Conservation (phyloP, 1,140 invertebrate species). For the Radopholus similis region DNA sequence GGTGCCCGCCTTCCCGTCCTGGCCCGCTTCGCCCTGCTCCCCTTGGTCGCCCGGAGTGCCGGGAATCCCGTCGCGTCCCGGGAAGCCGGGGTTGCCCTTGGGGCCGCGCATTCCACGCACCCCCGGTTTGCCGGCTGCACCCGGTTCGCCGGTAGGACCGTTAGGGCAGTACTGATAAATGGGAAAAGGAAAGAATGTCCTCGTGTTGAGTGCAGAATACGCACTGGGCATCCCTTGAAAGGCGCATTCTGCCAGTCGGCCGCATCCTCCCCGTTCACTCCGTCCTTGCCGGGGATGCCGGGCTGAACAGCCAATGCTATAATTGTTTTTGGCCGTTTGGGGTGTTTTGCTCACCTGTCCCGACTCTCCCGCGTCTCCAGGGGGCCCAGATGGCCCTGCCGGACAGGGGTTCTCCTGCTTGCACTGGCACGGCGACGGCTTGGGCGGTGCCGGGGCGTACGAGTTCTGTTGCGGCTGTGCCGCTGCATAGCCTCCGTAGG, state of each 20-base stretch:
- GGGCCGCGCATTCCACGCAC: constrained; percentile 26
- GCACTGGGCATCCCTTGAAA: constrained; percentile 31
- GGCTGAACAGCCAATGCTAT: constrained; percentile 10
- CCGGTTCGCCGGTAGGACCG: constrained; percentile 29
- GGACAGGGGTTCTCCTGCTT: constrained; percentile 3
- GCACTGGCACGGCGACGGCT: background rate
- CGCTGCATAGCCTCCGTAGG: constrained; percentile 50
- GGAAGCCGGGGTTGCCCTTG: constrained; percentile 31
- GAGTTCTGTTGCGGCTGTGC: background rate
- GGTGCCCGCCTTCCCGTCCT: constrained; percentile 28
- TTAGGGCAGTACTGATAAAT: constrained; percentile 25
- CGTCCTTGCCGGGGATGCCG: constrained; percentile 31
- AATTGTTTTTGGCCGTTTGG: too few relatives aligned
- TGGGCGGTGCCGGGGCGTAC: background rate
- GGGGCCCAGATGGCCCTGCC: background rate
- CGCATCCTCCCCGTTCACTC: constrained; percentile 29
- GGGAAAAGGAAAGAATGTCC: background rate
- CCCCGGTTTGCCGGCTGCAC: constrained; percentile 30
- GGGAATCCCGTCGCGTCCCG: constrained; percentile 35
- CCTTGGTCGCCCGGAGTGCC: constrained; percentile 28
- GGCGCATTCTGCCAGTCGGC: constrained; percentile 21
- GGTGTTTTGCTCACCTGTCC: too few relatives aligned
- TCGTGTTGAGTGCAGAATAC: background rate
- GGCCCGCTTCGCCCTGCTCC: constrained; percentile 22
- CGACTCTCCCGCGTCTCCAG: background rate